A percentile compares a stretch with the other conserved stretches of the same genome.
These are phyloP conservation scores for Proisotoma minuta DNA, from an alignment of 2,888 invertebrate species.

Conservation along the genomic window DNA sequence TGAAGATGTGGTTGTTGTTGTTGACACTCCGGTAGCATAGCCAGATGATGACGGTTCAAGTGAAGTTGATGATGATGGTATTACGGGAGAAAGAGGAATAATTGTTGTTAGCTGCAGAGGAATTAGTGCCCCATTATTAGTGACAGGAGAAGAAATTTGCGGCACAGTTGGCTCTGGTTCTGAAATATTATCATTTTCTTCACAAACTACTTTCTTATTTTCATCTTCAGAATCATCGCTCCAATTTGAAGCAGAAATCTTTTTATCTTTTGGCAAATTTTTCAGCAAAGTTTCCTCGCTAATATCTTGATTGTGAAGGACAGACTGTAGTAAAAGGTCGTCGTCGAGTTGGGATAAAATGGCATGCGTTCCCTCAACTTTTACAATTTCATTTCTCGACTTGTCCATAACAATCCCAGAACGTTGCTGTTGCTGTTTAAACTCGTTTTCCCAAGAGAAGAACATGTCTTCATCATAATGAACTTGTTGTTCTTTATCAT, in stretches of 20 bases:
- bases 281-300: conserved; percentile 32
- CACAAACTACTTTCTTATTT: neutral
- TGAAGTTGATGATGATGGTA: neutral
- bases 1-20: neutral
- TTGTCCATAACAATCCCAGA: too few species aligned
- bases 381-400: too few species aligned
- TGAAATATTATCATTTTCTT: neutral
- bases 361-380: conserved; percentile 24
- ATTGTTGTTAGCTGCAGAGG: too few species aligned
- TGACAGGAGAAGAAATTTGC: neutral
- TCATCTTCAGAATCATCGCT: conserved; percentile 41
- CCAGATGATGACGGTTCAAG: neutral
- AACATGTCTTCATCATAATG: too few species aligned
- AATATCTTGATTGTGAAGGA: conserved; percentile 28
- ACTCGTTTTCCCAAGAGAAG: too few species aligned
- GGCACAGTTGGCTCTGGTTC: neutral
- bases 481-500: neutral
- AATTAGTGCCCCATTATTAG: too few species aligned
- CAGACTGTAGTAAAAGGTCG: conserved; percentile 35
- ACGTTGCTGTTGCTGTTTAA: too few species aligned
- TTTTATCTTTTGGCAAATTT: conserved; percentile 10
- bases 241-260: conserved; percentile 23
- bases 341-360: conserved; percentile 38
- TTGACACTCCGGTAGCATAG: neutral
- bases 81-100: neutral